Base-by-base conservation (phyloP, 2,113 vertebrate genomes). In the Dinomys branickii region DNA sequence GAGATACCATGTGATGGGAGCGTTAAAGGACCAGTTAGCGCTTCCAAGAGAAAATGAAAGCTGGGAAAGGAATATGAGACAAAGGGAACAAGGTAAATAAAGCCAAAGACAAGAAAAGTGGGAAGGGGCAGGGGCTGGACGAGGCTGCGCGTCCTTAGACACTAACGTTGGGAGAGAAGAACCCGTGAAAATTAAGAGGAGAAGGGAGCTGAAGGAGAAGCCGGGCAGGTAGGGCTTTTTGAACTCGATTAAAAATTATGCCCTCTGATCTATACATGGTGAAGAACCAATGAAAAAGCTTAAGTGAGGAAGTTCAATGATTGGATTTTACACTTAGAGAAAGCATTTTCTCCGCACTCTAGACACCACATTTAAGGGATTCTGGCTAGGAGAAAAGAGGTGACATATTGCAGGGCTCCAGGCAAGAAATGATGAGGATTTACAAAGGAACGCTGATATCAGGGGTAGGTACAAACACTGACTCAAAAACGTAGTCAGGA, bases 71-170 rank as follows among this genome's bases (percentile, higher is more conserved):
- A 41, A 84, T 63, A 47, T 87, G 50, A 95, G n/a, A 91, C 63
- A 84, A 75, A 38, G 69, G 22, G 4, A 92, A 92, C 7, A 85
- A 67, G 88, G 77, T 75, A 92, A 80, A 44, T 86, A 80, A 59
- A 89, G 38, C 59, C 81, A 89, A 56, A 83, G 56, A 75, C 7
- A 19, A 2, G 85, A 81, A 88, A 3, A 81, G 24, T 30, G 24
- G 50, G 41, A 65, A 77, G 3, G 9, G 1, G 1, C 26, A 63
- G 14, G 41, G 54, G 5, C 8, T 33, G 19, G 5, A 47, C 54
- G 26, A 20, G 41, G 41, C 50, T 50, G n/a, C 17, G 9, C 30
- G 59, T 35, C 71, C 41, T 69, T 50, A 69, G 47, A 80, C 24
- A 82, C 1, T 52, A 75, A 41, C 41, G 13, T 26, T 78, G 3